A percentile compares a stretch with the other conserved stretches of the same genome.
These are phyloP conservation scores for Accipiter virgatus DNA, from an alignment of 2,113 vertebrate species.

Conservation along the genomic window DNA sequence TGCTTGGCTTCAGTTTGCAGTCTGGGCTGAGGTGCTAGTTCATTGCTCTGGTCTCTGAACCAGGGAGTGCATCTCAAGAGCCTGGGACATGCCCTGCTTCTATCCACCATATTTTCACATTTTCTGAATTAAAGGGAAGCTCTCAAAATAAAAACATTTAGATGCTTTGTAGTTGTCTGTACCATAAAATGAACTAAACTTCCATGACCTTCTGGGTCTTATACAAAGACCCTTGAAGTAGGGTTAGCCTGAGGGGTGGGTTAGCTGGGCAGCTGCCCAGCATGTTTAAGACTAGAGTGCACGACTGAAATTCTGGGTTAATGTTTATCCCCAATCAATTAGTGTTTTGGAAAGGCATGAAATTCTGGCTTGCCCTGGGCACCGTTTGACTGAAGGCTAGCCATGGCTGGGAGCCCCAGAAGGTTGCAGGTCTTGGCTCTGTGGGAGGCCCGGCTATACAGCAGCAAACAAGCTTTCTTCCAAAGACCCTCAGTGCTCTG, in stretches of 20 bases:
- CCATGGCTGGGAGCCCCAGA: constrained; percentile 26
- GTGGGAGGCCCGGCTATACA: constrained; percentile 27
- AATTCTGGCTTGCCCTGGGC: constrained; percentile 61
- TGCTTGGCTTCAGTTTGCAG: neutral
- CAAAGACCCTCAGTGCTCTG: constrained; percentile 26
- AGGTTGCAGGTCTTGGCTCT: constrained; percentile 46
- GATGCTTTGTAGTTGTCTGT: neutral
- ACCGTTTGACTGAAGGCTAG: constrained; percentile 56
- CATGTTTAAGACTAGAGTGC: neutral
- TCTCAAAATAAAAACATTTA: neutral
- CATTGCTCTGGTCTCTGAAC: neutral
- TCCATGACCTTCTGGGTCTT: neutral
- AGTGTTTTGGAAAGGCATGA: constrained; percentile 61
- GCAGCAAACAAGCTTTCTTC: constrained; percentile 37
- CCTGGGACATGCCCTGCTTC: neutral
- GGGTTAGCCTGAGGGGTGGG: constrained; percentile 9
- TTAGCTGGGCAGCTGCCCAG: neutral
- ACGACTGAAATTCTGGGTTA: constrained; percentile 52
- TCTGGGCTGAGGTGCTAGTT: neutral
- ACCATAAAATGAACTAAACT: neutral
- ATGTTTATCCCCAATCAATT: constrained; percentile 69
- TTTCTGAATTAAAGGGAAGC: neutral
- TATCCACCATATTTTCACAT: neutral
- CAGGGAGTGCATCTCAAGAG: neutral
- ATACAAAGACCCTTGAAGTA: neutral